Percentiles rank a stretch among this genome's conserved stretches.
phyloP scores from a whole-genome alignment of 2,797 vertebrate species.

The Eulemur coronatus region DNA sequence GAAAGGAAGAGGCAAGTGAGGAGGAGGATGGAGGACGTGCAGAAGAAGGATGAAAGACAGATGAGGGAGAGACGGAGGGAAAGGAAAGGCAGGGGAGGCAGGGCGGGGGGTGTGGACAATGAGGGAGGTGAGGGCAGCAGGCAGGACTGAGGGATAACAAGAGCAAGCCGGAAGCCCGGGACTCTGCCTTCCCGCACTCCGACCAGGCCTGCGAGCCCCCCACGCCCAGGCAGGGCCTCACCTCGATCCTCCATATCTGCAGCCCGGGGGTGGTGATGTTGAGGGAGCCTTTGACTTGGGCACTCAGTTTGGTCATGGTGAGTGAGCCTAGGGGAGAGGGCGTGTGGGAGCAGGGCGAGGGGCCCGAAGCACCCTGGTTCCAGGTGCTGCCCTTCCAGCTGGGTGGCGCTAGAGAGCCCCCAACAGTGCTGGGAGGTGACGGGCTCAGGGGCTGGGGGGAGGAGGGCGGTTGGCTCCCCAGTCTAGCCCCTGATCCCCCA shows the following conservation, averaged over 20 bases:
- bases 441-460: not conserved
- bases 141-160: not conserved
- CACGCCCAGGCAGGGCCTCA: slow-evolving; percentile 57
- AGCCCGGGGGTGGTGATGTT: slow-evolving; percentile 90
- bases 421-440: not conserved
- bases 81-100: not conserved
- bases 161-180: not conserved
- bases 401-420: not conserved
- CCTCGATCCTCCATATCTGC: slow-evolving; percentile 95
- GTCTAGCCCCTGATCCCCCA: accelerated
- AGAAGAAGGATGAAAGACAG: no score
- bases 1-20: not conserved
- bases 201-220: accelerated
- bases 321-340: slow-evolving; percentile 20
- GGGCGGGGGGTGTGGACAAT: not conserved
- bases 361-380: not conserved
- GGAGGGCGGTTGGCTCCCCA: no score
- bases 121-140: not conserved
- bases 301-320: slow-evolving; percentile 87
- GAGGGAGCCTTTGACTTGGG: slow-evolving; percentile 86
- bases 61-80: not conserved
- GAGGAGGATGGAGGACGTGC: no score
- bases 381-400: not conserved
- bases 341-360: not conserved
- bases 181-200: not conserved